These are phyloP conservation scores for Tenthredo amoena DNA, from an alignment of 2,888 invertebrate species.

Conservation along the genomic window DNA sequence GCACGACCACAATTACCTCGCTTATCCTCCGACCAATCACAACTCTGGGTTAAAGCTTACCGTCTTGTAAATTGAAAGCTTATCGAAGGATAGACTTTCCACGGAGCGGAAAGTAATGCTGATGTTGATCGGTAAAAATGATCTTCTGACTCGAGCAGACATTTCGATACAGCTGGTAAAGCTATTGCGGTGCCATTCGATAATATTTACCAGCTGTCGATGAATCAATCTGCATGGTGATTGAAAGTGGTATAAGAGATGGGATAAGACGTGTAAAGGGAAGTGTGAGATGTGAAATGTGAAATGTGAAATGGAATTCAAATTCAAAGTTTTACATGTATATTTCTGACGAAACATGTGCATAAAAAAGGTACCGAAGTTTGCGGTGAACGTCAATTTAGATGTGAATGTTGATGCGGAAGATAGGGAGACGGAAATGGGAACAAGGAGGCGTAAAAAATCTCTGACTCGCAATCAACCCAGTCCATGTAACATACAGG, in stretches of 20 bases:
- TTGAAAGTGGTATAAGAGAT: background rate
- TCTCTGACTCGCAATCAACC: background rate
- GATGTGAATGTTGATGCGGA: constrained; percentile 6
- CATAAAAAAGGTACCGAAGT: background rate
- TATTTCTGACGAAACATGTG: background rate
- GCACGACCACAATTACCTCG: background rate
- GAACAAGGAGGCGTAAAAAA: background rate
- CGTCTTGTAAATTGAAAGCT: background rate
- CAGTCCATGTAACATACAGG: background rate
- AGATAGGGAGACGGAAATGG: background rate
- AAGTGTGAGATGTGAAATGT: background rate
- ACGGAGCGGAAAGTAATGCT: background rate
- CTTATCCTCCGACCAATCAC: background rate
- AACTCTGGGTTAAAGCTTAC: background rate
- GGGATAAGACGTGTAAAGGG: background rate
- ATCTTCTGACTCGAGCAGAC: background rate
- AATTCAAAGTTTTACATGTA: background rate
- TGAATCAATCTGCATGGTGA: background rate
- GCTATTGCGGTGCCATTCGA: background rate
- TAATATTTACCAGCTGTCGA: background rate
- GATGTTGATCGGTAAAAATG: background rate
- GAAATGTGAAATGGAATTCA: background rate
- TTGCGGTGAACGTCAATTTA: background rate
- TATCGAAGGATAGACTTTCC: background rate
- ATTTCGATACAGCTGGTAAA: background rate